phyloP scores from a whole-genome alignment of 2,797 vertebrate genomes.

The Falco berigora region DNA sequence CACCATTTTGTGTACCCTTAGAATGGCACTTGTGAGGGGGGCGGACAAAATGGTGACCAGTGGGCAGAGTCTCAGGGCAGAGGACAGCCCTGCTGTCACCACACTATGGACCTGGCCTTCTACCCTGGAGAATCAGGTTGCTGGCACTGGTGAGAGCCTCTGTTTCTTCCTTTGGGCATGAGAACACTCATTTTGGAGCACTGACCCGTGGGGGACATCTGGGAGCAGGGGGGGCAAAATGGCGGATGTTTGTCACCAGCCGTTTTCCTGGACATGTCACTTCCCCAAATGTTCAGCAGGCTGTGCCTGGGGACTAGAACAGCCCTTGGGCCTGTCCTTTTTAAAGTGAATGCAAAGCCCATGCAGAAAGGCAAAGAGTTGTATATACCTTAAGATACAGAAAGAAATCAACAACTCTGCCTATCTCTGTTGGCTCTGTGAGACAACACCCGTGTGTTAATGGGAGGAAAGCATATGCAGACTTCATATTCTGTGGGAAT shows the following conservation, averaged over 20 bases:
- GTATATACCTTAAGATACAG: background rate
- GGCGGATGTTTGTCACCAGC: background rate
- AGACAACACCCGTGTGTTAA: background rate
- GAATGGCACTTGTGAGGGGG: background rate
- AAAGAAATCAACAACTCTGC: background rate
- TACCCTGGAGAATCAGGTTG: background rate
- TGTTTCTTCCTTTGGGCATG: background rate
- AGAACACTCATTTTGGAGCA: background rate
- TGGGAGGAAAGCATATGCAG: background rate
- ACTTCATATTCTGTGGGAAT: background rate
- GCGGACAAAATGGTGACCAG: background rate
- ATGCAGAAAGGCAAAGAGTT: background rate
- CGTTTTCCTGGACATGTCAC: background rate
- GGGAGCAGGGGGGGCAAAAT: background rate
- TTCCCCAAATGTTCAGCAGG: background rate
- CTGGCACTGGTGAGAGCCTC: background rate
- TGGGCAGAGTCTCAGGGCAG: background rate
- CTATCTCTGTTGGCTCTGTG: background rate
- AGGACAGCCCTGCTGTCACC: background rate
- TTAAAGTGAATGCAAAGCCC: background rate
- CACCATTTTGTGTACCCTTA: background rate
- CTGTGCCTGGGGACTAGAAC: background rate
- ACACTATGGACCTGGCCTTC: background rate
- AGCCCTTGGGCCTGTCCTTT: background rate
- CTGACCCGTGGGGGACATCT: background rate